Evolutionary conservation across 1,140 invertebrate genomes (phyloP), one percentile per base, ranked within the genome.

Genomic region (Zaprionus africanus): DNA sequence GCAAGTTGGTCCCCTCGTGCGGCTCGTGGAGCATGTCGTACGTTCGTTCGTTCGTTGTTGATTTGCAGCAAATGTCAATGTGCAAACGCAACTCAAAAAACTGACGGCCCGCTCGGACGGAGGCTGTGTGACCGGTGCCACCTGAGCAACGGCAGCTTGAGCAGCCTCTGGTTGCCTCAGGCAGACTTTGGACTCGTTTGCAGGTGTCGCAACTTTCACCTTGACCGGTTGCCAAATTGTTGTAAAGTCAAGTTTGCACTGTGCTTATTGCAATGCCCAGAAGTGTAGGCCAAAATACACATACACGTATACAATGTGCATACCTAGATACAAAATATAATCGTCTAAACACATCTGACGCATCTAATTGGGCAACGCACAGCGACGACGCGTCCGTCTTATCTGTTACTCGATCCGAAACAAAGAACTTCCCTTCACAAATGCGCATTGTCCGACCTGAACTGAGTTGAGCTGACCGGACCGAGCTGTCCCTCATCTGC

Each of bases 361-460:
- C n/a, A 46, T 41, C 38, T 41, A 41, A 41, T 41, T 41, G 15
- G 38, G 15, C 38, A 59, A 59, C 62, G 38, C 11, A 5, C 38
- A 26, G 9, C 41, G 31, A 11, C 31, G 31, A 34, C 31, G 38
- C 38, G 38, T 41, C 38, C 43, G 34, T 28, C 51, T 56, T 34
- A 64, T 56, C 62, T 34, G 11, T 34, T 28, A 26, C 15, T 36
- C 67, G 46, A 11, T 63, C 49, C 65, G 51, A 51, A 76, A 88
- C 84, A 87, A 87, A 87, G 84, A 87, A 81, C 85, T 81, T 90
- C 84, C 84, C 84, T 87, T 87, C 84, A 83, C 84, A 72, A 80
- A 58, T 71, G 28, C 38, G 57, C 22, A 51, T 51, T 51, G 46
- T 51, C 11, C 46, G 19, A 13, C 41, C 22, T 22, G 19, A 13